Percentiles rank a stretch among this genome's conserved stretches.
phyloP scores from a whole-genome alignment of 2,797 vertebrate genomes.

The Sebastes ruberrimus region DNA sequence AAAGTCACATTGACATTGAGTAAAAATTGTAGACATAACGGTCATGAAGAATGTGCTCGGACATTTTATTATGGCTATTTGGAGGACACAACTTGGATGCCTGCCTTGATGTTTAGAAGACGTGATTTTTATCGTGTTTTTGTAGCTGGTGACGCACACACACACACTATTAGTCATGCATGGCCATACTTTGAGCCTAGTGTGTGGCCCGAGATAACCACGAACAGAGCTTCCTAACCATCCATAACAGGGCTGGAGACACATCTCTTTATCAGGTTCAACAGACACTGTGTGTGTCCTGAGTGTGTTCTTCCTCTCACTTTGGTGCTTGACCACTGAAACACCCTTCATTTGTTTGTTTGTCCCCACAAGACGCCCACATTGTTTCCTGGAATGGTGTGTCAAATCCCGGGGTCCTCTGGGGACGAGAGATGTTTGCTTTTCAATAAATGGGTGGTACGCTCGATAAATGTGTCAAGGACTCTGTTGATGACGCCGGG shows the following conservation, averaged over 20 bases:
- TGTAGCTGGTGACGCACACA: constrained; percentile 11
- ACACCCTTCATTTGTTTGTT: constrained; percentile 33
- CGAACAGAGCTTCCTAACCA: constrained; percentile 33
- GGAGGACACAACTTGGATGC: constrained; percentile 15
- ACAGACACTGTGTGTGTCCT: constrained; percentile 27
- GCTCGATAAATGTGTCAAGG: background rate
- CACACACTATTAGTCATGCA: constrained; percentile 52
- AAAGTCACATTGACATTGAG: constrained; percentile 32
- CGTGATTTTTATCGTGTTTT: constrained; percentile 18
- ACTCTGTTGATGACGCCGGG: background rate
- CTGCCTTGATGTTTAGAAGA: constrained; percentile 20
- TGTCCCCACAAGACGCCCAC: constrained; percentile 19
- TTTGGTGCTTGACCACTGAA: constrained; percentile 49
- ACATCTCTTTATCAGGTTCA: constrained; percentile 51
- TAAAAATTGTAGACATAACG: background rate
- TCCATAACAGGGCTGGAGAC: constrained; percentile 44
- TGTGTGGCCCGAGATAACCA: background rate
- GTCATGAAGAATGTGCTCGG: background rate
- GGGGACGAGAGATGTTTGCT: constrained; percentile 10
- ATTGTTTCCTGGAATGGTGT: constrained; percentile 28
- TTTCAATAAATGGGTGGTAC: constrained; percentile 35
- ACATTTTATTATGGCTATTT: constrained; percentile 25
- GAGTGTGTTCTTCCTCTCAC: constrained; percentile 44
- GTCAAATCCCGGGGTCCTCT: constrained; percentile 12
- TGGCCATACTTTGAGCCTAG: constrained; percentile 18